A percentile compares a stretch with the other conserved stretches of the same genome.
Evolutionary conservation across 2,888 invertebrate genomes (phyloP).

Genomic region (Anoplius nigerrimus): DNA sequence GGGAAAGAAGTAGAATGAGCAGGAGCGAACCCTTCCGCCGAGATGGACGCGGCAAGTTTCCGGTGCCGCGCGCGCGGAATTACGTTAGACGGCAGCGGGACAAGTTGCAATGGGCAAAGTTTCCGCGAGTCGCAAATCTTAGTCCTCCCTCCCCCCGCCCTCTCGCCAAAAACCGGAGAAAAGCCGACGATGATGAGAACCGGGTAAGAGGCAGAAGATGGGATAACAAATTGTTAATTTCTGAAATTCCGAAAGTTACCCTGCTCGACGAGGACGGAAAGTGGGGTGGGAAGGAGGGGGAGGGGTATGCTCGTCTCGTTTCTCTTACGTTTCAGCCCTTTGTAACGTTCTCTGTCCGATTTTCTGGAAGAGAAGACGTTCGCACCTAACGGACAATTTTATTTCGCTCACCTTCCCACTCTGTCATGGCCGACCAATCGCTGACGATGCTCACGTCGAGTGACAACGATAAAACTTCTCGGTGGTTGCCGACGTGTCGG

Average conservation of each 20-base stretch:
- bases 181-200: slow-evolving; percentile 25
- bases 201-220: slow-evolving; percentile 8
- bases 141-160: neutral
- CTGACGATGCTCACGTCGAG: neutral
- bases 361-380: too few species aligned
- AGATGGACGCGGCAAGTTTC: slow-evolving; percentile 7
- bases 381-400: too few species aligned
- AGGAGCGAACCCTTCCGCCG: too few species aligned
- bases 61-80: neutral
- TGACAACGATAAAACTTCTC: slow-evolving; percentile 3
- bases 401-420: neutral
- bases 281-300: too few species aligned
- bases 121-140: slow-evolving; percentile 46
- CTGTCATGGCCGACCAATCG: slow-evolving; percentile 16
- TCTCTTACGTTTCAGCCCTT: too few species aligned
- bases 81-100: neutral
- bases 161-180: neutral
- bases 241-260: slow-evolving; percentile 19
- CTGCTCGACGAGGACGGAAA: neutral
- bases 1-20: too few species aligned
- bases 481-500: neutral
- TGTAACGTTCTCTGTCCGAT: too few species aligned
- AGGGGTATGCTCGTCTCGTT: too few species aligned
- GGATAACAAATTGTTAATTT: slow-evolving; percentile 49
- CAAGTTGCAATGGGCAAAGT: slow-evolving; percentile 47